Base-by-base conservation (phyloP, 2,888 invertebrate genomes). In the Ectropis crepuscularia region DNA sequence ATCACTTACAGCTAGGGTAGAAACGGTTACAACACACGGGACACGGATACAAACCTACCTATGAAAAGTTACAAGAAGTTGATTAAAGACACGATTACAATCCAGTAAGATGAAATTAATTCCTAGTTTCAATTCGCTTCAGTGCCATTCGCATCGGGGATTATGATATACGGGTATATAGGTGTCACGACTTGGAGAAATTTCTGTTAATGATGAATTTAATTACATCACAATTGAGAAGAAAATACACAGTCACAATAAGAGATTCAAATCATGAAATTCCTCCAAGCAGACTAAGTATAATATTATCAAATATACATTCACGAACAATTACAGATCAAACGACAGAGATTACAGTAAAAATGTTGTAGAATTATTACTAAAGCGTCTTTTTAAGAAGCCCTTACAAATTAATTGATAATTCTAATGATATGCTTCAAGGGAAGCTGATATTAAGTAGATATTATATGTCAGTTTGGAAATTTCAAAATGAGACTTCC, bases 81-180 rank as follows among this genome's bases (percentile, higher is more conserved):
- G 36, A 37, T 39, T 39, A 39, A 63, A 48, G 63, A 41, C 47
- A 48, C 49, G 62, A 57, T 54, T 65, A 65, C 43, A 57, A 54
- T 51, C 46, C n/a, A 42, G 55, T 61, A 55, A 41, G 39, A 63
- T 61, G 42, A 55, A 43, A 57, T 65, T 59, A 53, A 54, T 58
- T 54, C 55, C 46, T 60, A 70, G 60, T 57, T 45, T 79, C 81
- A 80, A 80, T 80, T 81, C 81, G 65, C 80, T 79, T 72, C 76
- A 80, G 80, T 81, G 81, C 80, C 55, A 48, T 43, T 60, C 60
- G 60, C 60, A 57, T 60, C 41, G 6, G n/a, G 53, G 39, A 36
- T 49, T 28, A 28, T 4, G 36, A 49, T 58, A 45, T 64, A 55
- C 57, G 7, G 48, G 6, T 36, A 38, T 38, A 38, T 38, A 12